phyloP scores from a whole-genome alignment of 2,888 invertebrate species.

The Nymphalis urticae region DNA sequence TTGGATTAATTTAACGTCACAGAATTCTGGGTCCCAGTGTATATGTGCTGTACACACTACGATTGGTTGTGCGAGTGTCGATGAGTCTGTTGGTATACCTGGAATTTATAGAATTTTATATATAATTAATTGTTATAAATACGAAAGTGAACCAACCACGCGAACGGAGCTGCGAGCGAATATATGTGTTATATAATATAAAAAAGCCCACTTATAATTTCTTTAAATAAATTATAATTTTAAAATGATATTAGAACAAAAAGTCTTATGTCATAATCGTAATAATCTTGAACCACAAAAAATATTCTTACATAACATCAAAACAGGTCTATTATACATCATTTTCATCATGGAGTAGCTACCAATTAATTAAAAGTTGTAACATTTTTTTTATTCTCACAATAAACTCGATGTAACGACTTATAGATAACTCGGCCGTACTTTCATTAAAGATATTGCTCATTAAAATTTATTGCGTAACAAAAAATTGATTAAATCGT shows the following conservation, averaged over 20 bases:
- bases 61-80: conserved; percentile 90
- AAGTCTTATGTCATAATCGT: background rate
- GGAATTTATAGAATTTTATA: conserved; percentile 31
- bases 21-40: conserved; percentile 99
- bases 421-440: background rate
- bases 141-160: too few species aligned
- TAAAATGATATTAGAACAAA: background rate
- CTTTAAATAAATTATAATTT: background rate
- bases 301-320: conserved; percentile 20
- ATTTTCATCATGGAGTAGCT: conserved; percentile 16
- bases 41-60: conserved; percentile 99
- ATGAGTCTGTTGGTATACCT: conserved; percentile 88
- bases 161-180: background rate
- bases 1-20: conserved; percentile 99
- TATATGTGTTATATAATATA: background rate
- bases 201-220: background rate
- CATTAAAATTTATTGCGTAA: conserved; percentile 1
- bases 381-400: conserved; percentile 7
- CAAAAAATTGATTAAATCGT: conserved; percentile 7
- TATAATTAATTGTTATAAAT: too few species aligned
- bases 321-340: conserved; percentile 19
- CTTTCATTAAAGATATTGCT: conserved; percentile 8
- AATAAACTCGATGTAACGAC: background rate
- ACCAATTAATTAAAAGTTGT: conserved; percentile 15
- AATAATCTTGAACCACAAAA: conserved; percentile 1